Evolutionary conservation across 2,113 vertebrate genomes (phyloP), one percentile per base, ranked within the genome.

Genomic region (Tachysurus vachellii): DNA sequence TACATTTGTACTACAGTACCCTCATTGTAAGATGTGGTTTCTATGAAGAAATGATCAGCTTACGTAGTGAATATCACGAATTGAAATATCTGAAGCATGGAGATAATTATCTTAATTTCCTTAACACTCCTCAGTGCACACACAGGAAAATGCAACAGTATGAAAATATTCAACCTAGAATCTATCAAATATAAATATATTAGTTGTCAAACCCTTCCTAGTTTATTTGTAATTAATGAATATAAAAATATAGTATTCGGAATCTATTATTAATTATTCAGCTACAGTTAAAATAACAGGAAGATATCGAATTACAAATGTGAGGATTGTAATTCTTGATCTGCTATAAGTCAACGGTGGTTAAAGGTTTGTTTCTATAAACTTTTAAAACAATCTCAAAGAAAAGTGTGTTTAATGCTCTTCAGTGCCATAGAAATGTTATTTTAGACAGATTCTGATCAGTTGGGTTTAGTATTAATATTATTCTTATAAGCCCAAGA

Each of bases 401-500:
- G n/a, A 26, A 16, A n/a, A 76, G 57, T 61, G 54, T 31, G 28
- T 53, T 87, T 82, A 59, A 62, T 73, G 44, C 26, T 81, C 11
- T 44, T 83, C 77, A 73, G 68, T 14, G 26, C 19, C 57, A 42
- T 64, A n/a, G 0, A 21, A 23, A 59, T 5, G 13, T 66, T 31
- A 66, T 84, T 87, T 80, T 47, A 84, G 68, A 85, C 85, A 88
- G 76, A 79, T 80, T 31, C 28, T 76, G 42, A 57, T 75, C 75
- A 85, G 80, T 76, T 84, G 85, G 21, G 83, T 87, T 91, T 91
- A 86, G 88, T 90, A 91, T 86, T 91, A 91, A 87, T 89, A 89
- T 90, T 91, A 57, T 90, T 80, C 88, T 92, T 66, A 36, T 36
- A 36, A 36, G 36, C 36, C 36, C 36, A 36, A 36, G 36, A 36